A percentile compares a stretch with the other conserved stretches of the same genome.
Evolutionary conservation across 2,888 invertebrate genomes (phyloP).

Genomic region (Fabriciana adippe): DNA sequence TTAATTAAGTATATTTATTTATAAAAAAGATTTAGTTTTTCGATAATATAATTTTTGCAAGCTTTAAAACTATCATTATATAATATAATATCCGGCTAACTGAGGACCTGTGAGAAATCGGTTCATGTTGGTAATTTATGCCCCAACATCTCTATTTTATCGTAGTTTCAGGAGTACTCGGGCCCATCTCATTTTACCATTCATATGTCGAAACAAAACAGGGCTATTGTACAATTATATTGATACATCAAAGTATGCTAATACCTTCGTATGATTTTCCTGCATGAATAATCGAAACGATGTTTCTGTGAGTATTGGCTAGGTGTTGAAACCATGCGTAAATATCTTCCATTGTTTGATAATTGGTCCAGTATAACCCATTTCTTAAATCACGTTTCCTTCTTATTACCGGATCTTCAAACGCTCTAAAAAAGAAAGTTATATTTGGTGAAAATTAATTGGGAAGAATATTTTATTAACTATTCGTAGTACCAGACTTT

Average conservation of each 20-base stretch:
- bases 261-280: constrained; percentile 73
- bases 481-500: neutral
- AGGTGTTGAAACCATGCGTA: constrained; percentile 78
- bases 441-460: neutral
- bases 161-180: no score
- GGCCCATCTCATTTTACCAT: no score
- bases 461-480: neutral
- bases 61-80: no score
- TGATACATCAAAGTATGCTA: neutral
- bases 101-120: no score
- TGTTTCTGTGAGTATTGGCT: constrained; percentile 49
- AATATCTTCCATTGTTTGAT: constrained; percentile 72
- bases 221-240: neutral
- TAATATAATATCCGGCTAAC: no score
- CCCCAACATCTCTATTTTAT: no score
- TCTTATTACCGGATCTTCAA: constrained; percentile 61
- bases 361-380: constrained; percentile 64
- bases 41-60: no score
- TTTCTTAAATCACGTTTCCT: constrained; percentile 51
- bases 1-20: no score
- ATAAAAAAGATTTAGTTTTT: no score
- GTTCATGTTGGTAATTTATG: no score
- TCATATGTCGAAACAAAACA: neutral
- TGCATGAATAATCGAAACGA: constrained; percentile 68
- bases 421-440: constrained; percentile 56